Base-by-base conservation (phyloP, 2,888 invertebrate genomes). In the Flabesymbios commensalis region DNA sequence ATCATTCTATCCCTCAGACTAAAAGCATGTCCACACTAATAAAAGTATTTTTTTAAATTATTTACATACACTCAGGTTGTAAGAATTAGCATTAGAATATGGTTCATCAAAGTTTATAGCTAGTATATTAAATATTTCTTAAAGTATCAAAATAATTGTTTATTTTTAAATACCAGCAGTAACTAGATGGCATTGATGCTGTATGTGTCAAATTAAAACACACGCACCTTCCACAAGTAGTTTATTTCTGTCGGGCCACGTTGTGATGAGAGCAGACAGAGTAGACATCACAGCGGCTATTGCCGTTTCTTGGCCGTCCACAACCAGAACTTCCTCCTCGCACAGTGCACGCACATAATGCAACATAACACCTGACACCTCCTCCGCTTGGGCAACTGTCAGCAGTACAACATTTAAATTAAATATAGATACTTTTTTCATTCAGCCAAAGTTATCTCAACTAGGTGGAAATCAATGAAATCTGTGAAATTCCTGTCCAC, bases 311-410 rank as follows among this genome's bases (percentile, higher is more conserved):
- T 67, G 65, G 2, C 73, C 74, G 26, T 74, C 74, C 2, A 79
- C 54, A 1, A 70, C 72, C 1, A 79, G 74, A 5, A 79, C 76
- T 51, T 78, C 78, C 49, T 78, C 75, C 49, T 75, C 74, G 65
- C 78, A 79, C 1, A 78, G 63, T 17, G 65, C 53, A 36, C 67
- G 60, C 47, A 79, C 68, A 59, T 75, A 78, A 54, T 73, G 70
- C 63, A 75, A 59, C 19, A 76, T 63, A 24, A 72, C 68, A 32
- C 59, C 60, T 48, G 68, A 61, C 26, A 77, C 56, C 5, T 52
- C 53, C 2, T 69, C 74, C 2, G 66, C 58, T 39, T 60, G 52
- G 2, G 19, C 22, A 45, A 52, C 63, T 68, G 49, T 5, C 29
- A 52, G 28, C n/a, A n/a, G n/a, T n/a, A n/a, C n/a, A n/a, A n/a